A percentile compares a stretch with the other conserved stretches of the same genome.
phyloP scores from a whole-genome alignment of 2,888 invertebrate species.

The Cloeon dipterum region DNA sequence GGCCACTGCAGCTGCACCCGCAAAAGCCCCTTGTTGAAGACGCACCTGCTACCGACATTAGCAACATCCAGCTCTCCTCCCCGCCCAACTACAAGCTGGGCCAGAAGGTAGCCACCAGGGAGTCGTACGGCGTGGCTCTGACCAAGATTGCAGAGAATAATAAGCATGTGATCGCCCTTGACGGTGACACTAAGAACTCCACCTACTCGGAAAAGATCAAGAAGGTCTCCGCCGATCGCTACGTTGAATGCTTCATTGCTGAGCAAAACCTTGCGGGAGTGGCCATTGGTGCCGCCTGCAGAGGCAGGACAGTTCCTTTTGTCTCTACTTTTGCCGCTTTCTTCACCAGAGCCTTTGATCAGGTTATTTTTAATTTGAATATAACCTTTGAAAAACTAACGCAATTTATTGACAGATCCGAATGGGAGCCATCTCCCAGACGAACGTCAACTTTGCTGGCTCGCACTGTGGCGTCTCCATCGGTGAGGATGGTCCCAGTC shows the following conservation, averaged over 20 bases:
- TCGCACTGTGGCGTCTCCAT: conserved; percentile 97
- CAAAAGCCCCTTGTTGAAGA: conserved; percentile 36
- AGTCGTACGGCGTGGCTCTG: conserved; percentile 85
- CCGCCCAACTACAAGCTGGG: conserved; percentile 66
- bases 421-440: conserved; percentile 98
- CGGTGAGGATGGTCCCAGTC: conserved; percentile 96
- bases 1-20: conserved; percentile 34
- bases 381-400: not conserved
- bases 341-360: conserved; percentile 90
- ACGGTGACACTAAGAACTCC: conserved; percentile 97
- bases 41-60: conserved; percentile 50
- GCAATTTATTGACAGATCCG: conserved; percentile 38
- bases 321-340: conserved; percentile 96
- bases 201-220: conserved; percentile 88
- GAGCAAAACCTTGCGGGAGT: conserved; percentile 96
- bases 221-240: conserved; percentile 41
- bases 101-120: conserved; percentile 63
- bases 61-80: conserved; percentile 42
- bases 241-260: conserved; percentile 96
- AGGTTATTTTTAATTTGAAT: conserved; percentile 25
- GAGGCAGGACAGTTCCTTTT: conserved; percentile 82
- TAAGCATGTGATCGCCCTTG: conserved; percentile 70
- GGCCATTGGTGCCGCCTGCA: conserved; percentile 81
- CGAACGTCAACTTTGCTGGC: conserved; percentile 88
- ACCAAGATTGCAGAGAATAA: conserved; percentile 55